Percentiles rank a stretch among this genome's conserved stretches.
phyloP scores from a whole-genome alignment of 2,113 vertebrate genomes.

The Chaetops frenatus region DNA sequence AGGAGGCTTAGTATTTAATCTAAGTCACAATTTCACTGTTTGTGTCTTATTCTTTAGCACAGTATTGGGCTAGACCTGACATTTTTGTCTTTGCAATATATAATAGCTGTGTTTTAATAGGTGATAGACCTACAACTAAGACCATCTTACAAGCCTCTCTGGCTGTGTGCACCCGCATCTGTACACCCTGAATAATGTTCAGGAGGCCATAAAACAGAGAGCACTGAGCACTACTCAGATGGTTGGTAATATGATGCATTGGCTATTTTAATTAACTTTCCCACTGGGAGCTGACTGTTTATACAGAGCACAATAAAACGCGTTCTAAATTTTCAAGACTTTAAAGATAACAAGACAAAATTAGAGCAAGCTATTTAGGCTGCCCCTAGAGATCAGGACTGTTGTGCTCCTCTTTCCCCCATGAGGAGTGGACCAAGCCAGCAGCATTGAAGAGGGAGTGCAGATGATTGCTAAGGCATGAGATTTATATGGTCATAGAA shows the following conservation, averaged over 20 bases:
- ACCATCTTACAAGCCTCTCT: neutral
- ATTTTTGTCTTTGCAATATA: neutral
- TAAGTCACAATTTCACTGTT: neutral
- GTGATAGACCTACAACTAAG: neutral
- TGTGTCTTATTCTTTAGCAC: neutral
- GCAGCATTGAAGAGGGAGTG: accelerated
- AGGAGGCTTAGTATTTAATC: neutral
- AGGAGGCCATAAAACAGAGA: neutral
- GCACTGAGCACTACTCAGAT: neutral
- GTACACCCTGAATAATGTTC: neutral
- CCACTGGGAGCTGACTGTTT: neutral
- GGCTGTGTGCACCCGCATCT: neutral
- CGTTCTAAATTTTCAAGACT: neutral
- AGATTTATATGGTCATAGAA: neutral
- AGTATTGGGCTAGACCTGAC: neutral
- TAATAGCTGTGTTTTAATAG: neutral
- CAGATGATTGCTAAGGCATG: neutral
- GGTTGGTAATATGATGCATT: neutral
- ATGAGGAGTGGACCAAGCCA: neutral
- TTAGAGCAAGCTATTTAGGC: neutral
- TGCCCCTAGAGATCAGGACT: neutral
- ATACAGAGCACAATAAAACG: neutral
- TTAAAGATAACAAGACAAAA: neutral
- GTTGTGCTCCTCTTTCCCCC: neutral
- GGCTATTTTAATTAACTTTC: conserved; percentile 5